These are phyloP conservation scores for Steinernema carpocapsae DNA, from an alignment of 2,888 invertebrate genomes.

Conservation along the genomic window DNA sequence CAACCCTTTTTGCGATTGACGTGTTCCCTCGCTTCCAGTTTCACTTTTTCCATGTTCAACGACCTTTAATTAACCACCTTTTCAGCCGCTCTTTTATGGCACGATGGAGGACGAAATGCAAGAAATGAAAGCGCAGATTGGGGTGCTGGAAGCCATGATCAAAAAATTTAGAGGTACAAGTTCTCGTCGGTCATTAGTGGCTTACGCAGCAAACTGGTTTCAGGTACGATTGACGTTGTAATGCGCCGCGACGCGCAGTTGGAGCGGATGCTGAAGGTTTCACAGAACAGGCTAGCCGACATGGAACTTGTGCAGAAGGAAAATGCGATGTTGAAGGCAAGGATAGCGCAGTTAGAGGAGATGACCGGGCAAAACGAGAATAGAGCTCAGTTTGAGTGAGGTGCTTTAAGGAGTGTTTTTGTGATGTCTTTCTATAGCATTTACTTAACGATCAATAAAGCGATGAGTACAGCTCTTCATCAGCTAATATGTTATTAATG, in stretches of 20 bases:
- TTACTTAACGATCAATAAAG: too few species aligned
- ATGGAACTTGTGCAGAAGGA: slow-evolving; percentile 11
- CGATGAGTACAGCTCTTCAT: too few species aligned
- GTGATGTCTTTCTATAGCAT: too few species aligned
- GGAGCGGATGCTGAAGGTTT: background rate
- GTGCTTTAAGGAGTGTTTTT: background rate
- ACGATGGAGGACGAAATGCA: slow-evolving; percentile 24
- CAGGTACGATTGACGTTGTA: slow-evolving; percentile 24
- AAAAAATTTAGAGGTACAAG: slow-evolving; percentile 30
- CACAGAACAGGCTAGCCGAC: slow-evolving; percentile 17
- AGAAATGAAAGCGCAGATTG: slow-evolving; percentile 27
- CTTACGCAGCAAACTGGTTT: background rate
- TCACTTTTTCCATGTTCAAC: background rate
- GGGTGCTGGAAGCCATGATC: slow-evolving; percentile 4
- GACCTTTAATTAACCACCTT: too few species aligned
- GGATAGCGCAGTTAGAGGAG: slow-evolving; percentile 21
- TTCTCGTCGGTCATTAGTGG: background rate
- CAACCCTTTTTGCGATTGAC: background rate
- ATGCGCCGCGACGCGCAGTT: slow-evolving; percentile 9
- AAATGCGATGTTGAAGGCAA: background rate
- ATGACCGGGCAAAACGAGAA: background rate
- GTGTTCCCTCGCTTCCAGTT: background rate
- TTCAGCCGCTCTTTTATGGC: background rate
- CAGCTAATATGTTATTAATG: too few species aligned
- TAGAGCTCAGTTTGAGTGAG: background rate